Evolutionary conservation across 2,888 invertebrate genomes (phyloP).

Genomic region (Drosophila nigricruria): DNA sequence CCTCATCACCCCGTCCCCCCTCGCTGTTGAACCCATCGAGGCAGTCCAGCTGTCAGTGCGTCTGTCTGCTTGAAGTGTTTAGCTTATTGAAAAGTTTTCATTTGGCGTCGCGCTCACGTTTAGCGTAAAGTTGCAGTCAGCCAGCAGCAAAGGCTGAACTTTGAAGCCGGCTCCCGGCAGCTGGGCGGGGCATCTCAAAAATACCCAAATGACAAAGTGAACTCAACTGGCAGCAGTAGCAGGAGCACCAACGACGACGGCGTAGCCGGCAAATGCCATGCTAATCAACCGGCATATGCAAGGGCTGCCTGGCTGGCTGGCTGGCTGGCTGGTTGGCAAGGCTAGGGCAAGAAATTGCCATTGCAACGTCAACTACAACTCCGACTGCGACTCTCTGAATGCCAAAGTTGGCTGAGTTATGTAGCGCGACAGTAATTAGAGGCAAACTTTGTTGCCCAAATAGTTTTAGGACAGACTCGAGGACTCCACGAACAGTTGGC

Average conservation of each 20-base stretch:
- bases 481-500: slow-evolving; percentile 3
- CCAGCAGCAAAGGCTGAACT: slow-evolving; percentile 25
- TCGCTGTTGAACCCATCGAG: not conserved
- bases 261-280: slow-evolving; percentile 51
- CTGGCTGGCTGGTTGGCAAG: not conserved
- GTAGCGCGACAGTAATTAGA: slow-evolving; percentile 78
- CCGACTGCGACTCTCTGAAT: slow-evolving; percentile 15
- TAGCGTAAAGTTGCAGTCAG: slow-evolving; percentile 59
- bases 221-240: slow-evolving; percentile 54
- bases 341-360: slow-evolving; percentile 9
- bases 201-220: slow-evolving; percentile 64
- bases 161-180: slow-evolving; percentile 11
- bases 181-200: slow-evolving; percentile 24
- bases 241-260: slow-evolving; percentile 7
- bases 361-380: slow-evolving; percentile 23
- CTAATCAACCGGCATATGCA: slow-evolving; percentile 61
- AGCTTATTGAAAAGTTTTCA: slow-evolving; percentile 79
- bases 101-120: slow-evolving; percentile 65
- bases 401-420: slow-evolving; percentile 71
- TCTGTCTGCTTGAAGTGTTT: slow-evolving; percentile 71
- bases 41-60: slow-evolving; percentile 47
- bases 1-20: not conserved
- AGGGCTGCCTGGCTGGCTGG: slow-evolving; percentile 12
- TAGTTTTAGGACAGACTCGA: slow-evolving; percentile 66
- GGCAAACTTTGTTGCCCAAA: slow-evolving; percentile 71